Conservation (phyloP, 2,797 vertebrate genomes). For the Gymnodraco acuticeps region DNA sequence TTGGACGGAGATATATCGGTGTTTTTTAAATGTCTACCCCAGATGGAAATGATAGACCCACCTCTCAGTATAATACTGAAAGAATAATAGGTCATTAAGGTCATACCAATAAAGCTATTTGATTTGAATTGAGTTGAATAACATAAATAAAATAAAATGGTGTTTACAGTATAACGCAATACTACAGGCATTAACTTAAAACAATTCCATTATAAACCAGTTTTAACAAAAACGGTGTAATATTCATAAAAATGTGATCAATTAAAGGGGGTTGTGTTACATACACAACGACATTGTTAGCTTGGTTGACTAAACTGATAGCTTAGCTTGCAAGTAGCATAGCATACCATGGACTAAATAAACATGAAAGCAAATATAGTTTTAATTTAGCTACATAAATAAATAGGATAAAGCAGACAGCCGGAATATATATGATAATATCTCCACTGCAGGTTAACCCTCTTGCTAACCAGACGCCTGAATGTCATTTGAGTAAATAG, state of each 20-base stretch:
- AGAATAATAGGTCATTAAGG: no score
- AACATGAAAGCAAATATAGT: background rate
- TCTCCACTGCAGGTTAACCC: background rate
- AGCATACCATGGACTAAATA: background rate
- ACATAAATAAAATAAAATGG: no score
- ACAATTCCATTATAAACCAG: background rate
- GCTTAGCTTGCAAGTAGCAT: background rate
- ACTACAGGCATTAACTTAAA: background rate
- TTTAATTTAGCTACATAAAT: background rate
- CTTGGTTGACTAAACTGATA: background rate
- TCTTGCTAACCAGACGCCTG: constrained; percentile 46
- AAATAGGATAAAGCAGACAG: background rate
- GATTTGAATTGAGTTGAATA: no score
- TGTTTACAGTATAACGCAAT: background rate
- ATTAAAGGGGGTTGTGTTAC: background rate
- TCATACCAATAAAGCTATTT: no score
- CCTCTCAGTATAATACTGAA: no score
- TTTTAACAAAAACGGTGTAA: background rate
- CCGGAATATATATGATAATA: background rate
- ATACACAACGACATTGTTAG: background rate
- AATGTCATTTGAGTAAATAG: constrained; percentile 53
- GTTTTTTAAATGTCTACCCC: background rate
- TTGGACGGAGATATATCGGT: background rate
- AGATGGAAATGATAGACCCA: background rate
- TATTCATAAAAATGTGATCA: background rate